A percentile compares a stretch with the other conserved stretches of the same genome.
Evolutionary conservation across 2,113 vertebrate genomes (phyloP).

Genomic region (Asarcornis scutulata): DNA sequence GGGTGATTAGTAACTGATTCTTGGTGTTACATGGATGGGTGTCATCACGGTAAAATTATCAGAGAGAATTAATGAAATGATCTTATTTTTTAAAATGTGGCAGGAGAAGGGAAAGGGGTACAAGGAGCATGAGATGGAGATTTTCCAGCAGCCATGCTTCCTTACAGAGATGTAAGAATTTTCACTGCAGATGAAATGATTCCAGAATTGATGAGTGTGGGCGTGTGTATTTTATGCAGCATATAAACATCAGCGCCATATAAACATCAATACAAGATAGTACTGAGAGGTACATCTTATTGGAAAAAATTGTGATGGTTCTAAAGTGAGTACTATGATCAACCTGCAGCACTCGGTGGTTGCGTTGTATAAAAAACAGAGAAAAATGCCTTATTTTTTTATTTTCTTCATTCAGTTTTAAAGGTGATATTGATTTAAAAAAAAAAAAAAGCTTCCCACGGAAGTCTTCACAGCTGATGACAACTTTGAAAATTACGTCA

Average conservation of each 20-base stretch:
- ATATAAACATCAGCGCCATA: not conserved
- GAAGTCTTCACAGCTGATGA: not conserved
- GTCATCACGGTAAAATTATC: not conserved
- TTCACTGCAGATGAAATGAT: not conserved
- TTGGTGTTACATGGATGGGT: not conserved
- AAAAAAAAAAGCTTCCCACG: not conserved
- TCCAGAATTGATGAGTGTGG: not conserved
- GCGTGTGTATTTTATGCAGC: not conserved
- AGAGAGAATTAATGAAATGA: not conserved
- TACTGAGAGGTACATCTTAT: not conserved
- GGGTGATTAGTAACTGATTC: not conserved
- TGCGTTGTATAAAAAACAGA: not conserved
- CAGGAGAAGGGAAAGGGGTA: not conserved
- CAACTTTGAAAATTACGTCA: not conserved
- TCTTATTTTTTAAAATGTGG: not conserved
- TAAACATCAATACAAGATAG: not conserved
- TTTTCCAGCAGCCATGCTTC: not conserved
- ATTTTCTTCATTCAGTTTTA: not conserved
- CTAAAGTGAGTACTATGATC: not conserved
- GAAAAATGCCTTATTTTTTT: not conserved
- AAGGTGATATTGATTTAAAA: not conserved
- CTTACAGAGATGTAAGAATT: not conserved
- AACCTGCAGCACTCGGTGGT: not conserved
- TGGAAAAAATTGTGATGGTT: not conserved
- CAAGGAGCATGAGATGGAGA: not conserved